Base-by-base conservation (phyloP, 2,888 invertebrate species). In the Malthinus flaveolus region DNA sequence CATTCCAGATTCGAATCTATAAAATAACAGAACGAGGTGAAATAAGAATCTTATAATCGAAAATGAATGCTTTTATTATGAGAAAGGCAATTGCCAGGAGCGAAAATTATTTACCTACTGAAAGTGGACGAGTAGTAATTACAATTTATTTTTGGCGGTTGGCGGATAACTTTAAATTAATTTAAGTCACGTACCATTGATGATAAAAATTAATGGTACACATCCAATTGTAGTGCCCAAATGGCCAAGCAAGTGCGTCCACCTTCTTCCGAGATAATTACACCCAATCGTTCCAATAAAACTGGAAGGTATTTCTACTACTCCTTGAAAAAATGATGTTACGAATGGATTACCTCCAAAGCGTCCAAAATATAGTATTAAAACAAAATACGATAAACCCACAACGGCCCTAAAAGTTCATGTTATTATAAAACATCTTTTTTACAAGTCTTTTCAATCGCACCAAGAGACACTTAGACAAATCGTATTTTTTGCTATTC, bases 261-360 rank as follows among this genome's bases (percentile, higher is more conserved):
- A 79, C 51, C 84, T 77, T 12, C 85, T 75, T 4, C 85, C 85
- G 45, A 80, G 76, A 51, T 69, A 80, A 67, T 85, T 83, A 54
- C 81, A 81, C 66, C 77, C 54, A 42, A 78, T 82, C 64, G 82
- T 82, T 32, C 84, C 87, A 45, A 85, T 56, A 45, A 86, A 73
- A 71, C 83, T 84, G 3, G 85, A 85, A 0, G 88, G 88, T 35
- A 87, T 76, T 75, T 88, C 88, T 12, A 84, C 84, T 33, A 85
- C 66, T 53, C 84, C 80, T 75, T 88, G 85, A 71, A 83, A 81
- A 52, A 86, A 82, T 73, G 85, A 87, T 73, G 86, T 87, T 59
- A 87, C 68, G 71, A 85, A 87, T 7, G 87, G 87, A 76, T 87
- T 87, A 33, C 85, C 85, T 53, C 81, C 81, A 70, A 85, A 77